These are phyloP conservation scores for Columba janthina DNA, from an alignment of 2,113 vertebrate species.

Conservation along the genomic window DNA sequence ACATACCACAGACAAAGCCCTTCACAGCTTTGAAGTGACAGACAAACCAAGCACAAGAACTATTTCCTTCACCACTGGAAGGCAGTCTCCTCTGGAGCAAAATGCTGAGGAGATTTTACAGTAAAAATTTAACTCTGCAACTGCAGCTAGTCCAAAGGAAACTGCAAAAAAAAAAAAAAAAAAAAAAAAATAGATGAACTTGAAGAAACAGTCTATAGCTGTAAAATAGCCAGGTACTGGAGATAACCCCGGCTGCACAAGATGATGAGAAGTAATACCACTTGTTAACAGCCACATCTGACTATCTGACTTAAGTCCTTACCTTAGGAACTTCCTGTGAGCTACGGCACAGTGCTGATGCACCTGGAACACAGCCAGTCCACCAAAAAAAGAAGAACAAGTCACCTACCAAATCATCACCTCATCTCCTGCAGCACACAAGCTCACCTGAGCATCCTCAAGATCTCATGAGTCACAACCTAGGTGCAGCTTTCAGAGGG, in stretches of 20 bases:
- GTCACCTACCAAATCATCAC: background rate
- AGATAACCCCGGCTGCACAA: background rate
- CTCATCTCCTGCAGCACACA: background rate
- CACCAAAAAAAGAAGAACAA: background rate
- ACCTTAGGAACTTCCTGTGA: background rate
- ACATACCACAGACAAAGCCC: background rate
- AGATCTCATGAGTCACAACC: background rate
- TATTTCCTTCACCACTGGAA: background rate
- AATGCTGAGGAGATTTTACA: background rate
- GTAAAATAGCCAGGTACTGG: background rate
- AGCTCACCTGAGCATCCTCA: background rate
- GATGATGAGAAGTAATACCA: background rate
- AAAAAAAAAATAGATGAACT: background rate
- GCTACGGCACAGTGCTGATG: rapidly evolving
- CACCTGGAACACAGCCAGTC: background rate
- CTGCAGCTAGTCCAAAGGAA: background rate
- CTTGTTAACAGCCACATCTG: background rate
- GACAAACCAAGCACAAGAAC: background rate
- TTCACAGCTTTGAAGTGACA: background rate
- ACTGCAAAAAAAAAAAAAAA: background rate
- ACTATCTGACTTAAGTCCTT: background rate
- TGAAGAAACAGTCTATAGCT: background rate
- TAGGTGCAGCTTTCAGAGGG: background rate
- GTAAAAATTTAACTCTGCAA: background rate
- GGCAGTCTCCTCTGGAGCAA: background rate